Base-by-base conservation (phyloP, 2,113 vertebrate genomes). In the Girardinichthys multiradiatus region DNA sequence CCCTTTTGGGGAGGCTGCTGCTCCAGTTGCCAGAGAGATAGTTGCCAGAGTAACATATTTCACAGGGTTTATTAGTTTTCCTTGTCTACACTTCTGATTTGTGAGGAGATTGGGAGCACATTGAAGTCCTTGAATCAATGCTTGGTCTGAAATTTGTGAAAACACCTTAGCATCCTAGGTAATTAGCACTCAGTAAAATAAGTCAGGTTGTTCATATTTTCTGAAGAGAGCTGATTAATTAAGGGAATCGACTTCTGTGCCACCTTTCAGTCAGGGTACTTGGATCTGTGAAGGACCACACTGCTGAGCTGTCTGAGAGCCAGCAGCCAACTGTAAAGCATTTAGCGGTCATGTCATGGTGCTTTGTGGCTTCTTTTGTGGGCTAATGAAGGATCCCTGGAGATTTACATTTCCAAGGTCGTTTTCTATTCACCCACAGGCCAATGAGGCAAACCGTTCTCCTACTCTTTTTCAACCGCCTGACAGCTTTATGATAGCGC, bases 11-110 rank as follows among this genome's bases (percentile, higher is more conserved):
- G 68, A 21, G 74, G 77, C 79, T 87, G 80, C 1, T 4, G 12
- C 77, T 87, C 89, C 88, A 82, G 87, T 94, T 94, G 69, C 89
- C 82, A 88, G 91, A 85, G 79, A 85, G 75, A 86, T 74, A 87
- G 95, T 96, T 97, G 93, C 95, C 90, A 90, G 87, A 92, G 95
- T 90, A 95, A 96, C 92, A 77, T 27, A 88, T 84, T 81, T 90
- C 91, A 94, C 93, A 95, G 95, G 91, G 90, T 92, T 90, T 94
- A 83, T 81, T 85, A 89, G 80, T 82, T 86, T 70, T 60, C 29
- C 21, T 79, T 70, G 66, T 68, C 33, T 6, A 69, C 2, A 12
- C 76, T n/a, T 60, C 61, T 69, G 86, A 86, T 73, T 79, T 89
- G 72, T 9, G 57, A 87, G 90, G 60, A 61, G 79, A 79, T 33